Conservation (phyloP, 2,888 invertebrate genomes). For the Tachina fera region DNA sequence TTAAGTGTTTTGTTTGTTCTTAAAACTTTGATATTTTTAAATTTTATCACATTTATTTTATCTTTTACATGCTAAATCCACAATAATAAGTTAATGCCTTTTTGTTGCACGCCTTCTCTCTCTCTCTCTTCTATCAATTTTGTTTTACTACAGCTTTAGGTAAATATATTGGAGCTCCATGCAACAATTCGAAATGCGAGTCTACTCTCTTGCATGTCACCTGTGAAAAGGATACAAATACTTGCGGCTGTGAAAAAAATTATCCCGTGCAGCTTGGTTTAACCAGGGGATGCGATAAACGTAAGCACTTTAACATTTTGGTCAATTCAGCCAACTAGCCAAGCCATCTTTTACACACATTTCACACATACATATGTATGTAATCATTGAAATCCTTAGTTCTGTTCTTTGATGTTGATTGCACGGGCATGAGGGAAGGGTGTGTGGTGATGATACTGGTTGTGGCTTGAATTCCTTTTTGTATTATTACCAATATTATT, state of each 20-base stretch:
- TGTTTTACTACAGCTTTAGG: slow-evolving; percentile 86
- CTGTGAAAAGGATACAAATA: slow-evolving; percentile 88
- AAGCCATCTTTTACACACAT: neutral
- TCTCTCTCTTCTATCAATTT: slow-evolving; percentile 66
- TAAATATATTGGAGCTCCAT: slow-evolving; percentile 90
- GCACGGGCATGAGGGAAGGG: neutral
- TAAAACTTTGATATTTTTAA: neutral
- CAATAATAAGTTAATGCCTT: slow-evolving; percentile 5
- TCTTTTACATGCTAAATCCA: neutral
- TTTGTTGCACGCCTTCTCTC: neutral
- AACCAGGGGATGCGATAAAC: slow-evolving; percentile 92
- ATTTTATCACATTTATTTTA: neutral
- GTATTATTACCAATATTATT: slow-evolving; percentile 37
- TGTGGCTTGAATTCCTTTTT: slow-evolving; percentile 4
- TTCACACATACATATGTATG: neutral
- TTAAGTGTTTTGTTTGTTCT: neutral
- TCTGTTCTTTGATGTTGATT: neutral
- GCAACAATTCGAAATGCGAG: slow-evolving; percentile 88
- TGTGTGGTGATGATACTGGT: slow-evolving; percentile 8
- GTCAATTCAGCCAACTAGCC: slow-evolving; percentile 3
- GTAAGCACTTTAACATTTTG: slow-evolving; percentile 84
- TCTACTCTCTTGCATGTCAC: slow-evolving; percentile 89
- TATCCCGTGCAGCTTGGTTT: slow-evolving; percentile 92
- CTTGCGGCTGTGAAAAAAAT: slow-evolving; percentile 91
- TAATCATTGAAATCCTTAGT: slow-evolving; percentile 9